A percentile compares a stretch with the other conserved stretches of the same genome.
phyloP scores from a whole-genome alignment of 2,797 vertebrate species.

The Gadopsis marmoratus region DNA sequence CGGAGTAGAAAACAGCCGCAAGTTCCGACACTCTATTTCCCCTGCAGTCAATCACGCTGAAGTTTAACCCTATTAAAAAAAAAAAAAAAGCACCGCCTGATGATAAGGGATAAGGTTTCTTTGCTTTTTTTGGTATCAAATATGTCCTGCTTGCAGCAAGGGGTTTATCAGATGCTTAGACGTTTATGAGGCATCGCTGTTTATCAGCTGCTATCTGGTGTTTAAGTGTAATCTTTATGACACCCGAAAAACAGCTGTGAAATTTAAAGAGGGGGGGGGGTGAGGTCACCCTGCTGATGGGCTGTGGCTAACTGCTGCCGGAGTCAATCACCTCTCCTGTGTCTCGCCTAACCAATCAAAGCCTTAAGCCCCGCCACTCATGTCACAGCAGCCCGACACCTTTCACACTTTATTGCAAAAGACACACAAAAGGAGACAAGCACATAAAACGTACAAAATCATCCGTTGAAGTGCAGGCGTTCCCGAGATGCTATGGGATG shows the following conservation, averaged over 20 bases:
- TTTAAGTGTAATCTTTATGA: constrained; percentile 75
- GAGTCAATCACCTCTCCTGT: constrained; percentile 22
- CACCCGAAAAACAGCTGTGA: constrained; percentile 66
- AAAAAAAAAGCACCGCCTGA: constrained; percentile 38
- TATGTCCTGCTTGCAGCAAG: constrained; percentile 34
- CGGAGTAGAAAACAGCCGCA: constrained; percentile 25
- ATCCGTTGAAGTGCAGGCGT: not conserved
- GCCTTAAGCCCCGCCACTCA: constrained; percentile 34
- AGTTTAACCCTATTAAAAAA: constrained; percentile 60
- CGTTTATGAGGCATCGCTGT: constrained; percentile 70
- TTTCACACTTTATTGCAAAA: constrained; percentile 53
- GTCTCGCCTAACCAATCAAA: constrained; percentile 45
- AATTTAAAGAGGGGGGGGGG: constrained; percentile 54
- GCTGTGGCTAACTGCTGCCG: constrained; percentile 44
- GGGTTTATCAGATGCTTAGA: constrained; percentile 64
- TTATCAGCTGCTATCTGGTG: constrained; percentile 69
- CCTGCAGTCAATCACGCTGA: constrained; percentile 57
- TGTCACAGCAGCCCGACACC: constrained; percentile 47
- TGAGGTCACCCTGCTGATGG: constrained; percentile 69
- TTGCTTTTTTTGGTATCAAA: constrained; percentile 44
- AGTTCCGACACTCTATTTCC: constrained; percentile 48
- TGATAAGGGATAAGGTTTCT: constrained; percentile 34
- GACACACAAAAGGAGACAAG: constrained; percentile 13
- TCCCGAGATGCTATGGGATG: constrained; percentile 3
- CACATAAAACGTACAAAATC: constrained; percentile 16